Evolutionary conservation across 2,888 invertebrate species (phyloP).

Genomic region (Lasioglossum oenotherae): DNA sequence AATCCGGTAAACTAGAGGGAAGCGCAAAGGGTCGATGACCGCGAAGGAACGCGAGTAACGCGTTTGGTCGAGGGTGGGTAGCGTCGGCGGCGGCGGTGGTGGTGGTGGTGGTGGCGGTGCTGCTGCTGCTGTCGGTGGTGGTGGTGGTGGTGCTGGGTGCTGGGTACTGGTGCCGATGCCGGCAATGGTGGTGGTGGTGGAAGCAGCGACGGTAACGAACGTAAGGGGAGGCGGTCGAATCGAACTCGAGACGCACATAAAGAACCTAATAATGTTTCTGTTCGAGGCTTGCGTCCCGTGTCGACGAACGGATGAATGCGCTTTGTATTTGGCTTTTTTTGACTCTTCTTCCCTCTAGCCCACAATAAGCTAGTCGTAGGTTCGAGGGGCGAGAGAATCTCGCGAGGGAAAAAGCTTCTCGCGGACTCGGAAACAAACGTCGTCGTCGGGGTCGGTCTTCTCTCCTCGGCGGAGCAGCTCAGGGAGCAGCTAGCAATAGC

Average conservation of each 20-base stretch:
- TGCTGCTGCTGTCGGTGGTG: background rate
- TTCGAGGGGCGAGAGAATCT: background rate
- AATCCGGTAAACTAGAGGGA: constrained; percentile 28
- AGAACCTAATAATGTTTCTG: constrained; percentile 13
- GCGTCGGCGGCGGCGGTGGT: constrained; percentile 13
- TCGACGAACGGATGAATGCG: constrained; percentile 4
- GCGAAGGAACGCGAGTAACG: constrained; percentile 40
- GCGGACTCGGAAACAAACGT: background rate
- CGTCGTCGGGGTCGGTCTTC: background rate
- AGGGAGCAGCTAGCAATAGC: background rate
- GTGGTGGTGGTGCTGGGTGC: background rate
- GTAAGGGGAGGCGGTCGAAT: constrained; percentile 34
- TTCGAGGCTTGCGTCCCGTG: background rate
- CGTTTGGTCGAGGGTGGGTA: constrained; percentile 41
- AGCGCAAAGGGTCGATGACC: constrained; percentile 50
- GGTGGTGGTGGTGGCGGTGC: background rate
- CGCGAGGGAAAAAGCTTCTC: background rate
- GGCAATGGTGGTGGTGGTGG: constrained; percentile 15
- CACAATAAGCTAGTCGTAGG: background rate
- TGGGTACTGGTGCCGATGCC: background rate
- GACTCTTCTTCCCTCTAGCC: background rate
- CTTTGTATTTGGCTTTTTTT: background rate
- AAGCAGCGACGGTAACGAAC: constrained; percentile 20
- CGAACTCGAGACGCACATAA: constrained; percentile 17
- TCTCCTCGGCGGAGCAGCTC: background rate